Evolutionary conservation across 2,113 vertebrate species (phyloP).

Genomic region (Chloebia gouldiae): DNA sequence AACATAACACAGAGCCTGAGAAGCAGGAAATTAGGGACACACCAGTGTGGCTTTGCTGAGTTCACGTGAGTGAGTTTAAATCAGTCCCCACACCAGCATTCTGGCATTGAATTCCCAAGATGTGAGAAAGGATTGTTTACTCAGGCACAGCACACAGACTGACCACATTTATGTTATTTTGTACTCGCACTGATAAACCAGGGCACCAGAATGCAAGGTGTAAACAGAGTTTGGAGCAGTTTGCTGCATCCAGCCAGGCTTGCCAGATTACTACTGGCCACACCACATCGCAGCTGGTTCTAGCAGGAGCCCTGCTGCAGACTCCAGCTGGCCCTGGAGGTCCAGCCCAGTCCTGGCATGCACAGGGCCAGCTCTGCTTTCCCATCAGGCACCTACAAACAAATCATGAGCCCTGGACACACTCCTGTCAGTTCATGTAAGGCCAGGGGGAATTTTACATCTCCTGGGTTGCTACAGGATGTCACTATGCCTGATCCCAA

Average conservation of each 20-base stretch:
- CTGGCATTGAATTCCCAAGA: background rate
- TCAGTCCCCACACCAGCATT: background rate
- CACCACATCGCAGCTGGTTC: background rate
- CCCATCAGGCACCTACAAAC: background rate
- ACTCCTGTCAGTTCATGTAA: background rate
- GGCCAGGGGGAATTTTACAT: background rate
- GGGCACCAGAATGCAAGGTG: background rate
- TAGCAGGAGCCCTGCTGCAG: background rate
- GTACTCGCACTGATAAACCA: background rate
- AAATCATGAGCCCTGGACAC: background rate
- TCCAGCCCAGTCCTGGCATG: background rate
- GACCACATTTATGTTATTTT: too few relatives aligned
- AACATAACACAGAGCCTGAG: background rate
- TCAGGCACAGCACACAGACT: background rate
- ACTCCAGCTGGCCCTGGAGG: background rate
- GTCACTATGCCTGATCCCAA: background rate
- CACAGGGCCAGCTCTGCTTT: background rate
- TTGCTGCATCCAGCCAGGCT: background rate
- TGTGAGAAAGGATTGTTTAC: background rate
- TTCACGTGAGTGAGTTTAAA: background rate
- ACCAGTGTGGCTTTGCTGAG: accelerated
- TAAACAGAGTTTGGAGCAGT: background rate
- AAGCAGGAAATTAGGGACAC: background rate
- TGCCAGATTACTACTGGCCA: background rate
- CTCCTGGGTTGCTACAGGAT: background rate